Evolutionary conservation across 2,888 invertebrate species (phyloP), one percentile per base, ranked within the genome.

Genomic region (Plagodis pulveraria): DNA sequence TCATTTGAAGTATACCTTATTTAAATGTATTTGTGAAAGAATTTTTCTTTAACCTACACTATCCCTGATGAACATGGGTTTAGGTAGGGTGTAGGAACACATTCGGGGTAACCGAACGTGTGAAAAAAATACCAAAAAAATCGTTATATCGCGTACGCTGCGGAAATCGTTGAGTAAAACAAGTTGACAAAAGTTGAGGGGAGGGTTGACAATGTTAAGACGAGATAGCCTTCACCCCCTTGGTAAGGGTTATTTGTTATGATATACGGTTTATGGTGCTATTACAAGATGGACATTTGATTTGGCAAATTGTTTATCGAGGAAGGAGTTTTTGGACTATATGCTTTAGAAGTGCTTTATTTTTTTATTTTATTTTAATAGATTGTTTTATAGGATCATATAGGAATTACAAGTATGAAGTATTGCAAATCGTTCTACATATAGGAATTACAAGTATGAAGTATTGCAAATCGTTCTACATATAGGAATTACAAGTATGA

Each of bases 291-390:
- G 9, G 36, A 8, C 44, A 48, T 57, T 58, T 58, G 47, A 52
- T 58, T 52, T 49, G 52, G 48, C 48, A 52, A 58, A 58, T 58
- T 58, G 44, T 58, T 52, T 57, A 43, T 52, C 36, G 42, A 36
- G 6, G 33, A 40, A 11, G 45, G 50, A 12, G 32, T 35, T 41
- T 5, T 7, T n/a, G 9, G 40, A 46, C 42, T 43, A 48, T 35
- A 35, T n/a, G 5, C 6, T 34, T 38, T 8, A 38, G 38, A 9
- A 5, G 38, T 9, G 5, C 38, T 0, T 38, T 22, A 22, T 22
- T 22, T 22, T 22, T 0, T 38, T 22, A 22, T 22, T 22, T 22
- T 22, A 22, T 22, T 22, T 22, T 2, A 22, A 22, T 22, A 22
- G 22, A 22, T 22, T 22, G 22, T 38, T 9, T 0, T 38, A 38